Evolutionary conservation across 2,113 vertebrate species (phyloP), one percentile per base, ranked within the genome.

Genomic region (Arothron firmamentum): DNA sequence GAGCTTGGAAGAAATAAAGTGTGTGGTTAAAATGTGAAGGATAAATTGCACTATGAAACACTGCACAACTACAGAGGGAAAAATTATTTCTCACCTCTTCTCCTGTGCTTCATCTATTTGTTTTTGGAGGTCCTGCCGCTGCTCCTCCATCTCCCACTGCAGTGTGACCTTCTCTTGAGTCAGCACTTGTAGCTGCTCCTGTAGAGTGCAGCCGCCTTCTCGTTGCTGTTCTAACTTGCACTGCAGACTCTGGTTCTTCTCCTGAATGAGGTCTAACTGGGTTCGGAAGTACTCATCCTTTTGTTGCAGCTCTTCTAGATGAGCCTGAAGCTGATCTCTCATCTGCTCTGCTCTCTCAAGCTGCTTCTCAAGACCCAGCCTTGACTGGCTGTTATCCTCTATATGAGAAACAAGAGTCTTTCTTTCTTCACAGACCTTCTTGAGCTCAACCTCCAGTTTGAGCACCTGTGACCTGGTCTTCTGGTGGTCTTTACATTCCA

Each of bases 131-230:
- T 90, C 70, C 52, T 79, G 79, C 8, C 54, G 79, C 85, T 92
- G 88, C 43, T 92, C 81, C 81, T 90, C 87, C 65, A 94, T 56
- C 76, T 89, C 84, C 85, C 85, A 85, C 70, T 80, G 82, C 41
- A 90, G 72, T 0, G 65, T 65, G 3, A 84, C 85, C 63, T 92
- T 79, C 74, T 92, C 85, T 64, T 88, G 80, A 41, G 63, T 65
- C 79, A 87, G 72, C 8, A 72, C 50, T 3, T 75, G 65, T 1
- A 80, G 66, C 47, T 85, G 82, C 53, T 78, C 67, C 25, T 63
- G 67, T 23, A 87, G 74, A 17, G 69, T 45, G 3, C 3, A 20
- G 4, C 63, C 43, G 56, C 79, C 81, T 67, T 74, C 77, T 42
- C 17, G 49, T 0, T 68, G 53, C 20, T 75, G 63, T 17, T 83